Evolutionary conservation across 2,113 vertebrate genomes (phyloP).

Genomic region (Mesocricetus auratus): DNA sequence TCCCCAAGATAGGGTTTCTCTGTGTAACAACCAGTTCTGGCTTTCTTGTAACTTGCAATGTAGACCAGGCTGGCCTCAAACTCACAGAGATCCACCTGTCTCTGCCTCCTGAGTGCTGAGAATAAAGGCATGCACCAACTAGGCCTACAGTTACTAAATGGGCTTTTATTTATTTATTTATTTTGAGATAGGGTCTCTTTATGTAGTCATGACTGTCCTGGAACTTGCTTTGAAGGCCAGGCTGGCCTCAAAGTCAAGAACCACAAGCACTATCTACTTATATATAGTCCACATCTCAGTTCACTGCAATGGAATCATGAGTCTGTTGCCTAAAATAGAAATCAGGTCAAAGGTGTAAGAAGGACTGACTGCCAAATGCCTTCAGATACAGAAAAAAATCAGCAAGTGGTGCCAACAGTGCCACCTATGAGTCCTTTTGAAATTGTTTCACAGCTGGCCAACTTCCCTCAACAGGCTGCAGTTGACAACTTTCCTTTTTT

Average conservation of each 20-base stretch:
- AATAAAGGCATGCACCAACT: not conserved
- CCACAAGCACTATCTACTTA: not conserved
- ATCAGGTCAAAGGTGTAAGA: not conserved
- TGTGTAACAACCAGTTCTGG: not conserved
- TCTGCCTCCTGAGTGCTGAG: not conserved
- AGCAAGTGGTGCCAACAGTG: not conserved
- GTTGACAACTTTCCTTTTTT: not conserved
- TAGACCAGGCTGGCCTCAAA: not conserved
- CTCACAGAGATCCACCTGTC: not conserved
- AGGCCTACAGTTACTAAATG: not conserved
- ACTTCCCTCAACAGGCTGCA: not conserved
- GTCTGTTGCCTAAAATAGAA: not conserved
- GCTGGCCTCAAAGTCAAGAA: not conserved
- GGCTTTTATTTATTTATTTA: not conserved
- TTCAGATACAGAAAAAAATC: not conserved
- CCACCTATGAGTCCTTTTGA: not conserved
- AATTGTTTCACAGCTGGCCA: not conserved
- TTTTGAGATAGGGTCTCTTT: not conserved
- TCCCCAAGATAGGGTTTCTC: not conserved
- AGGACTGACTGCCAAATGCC: not conserved
- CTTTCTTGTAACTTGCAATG: not conserved
- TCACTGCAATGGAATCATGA: not conserved
- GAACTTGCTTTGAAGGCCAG: not conserved
- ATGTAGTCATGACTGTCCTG: not conserved
- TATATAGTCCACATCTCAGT: not conserved